Evolutionary conservation across 1,140 invertebrate genomes (phyloP), one percentile per base, ranked within the genome.

Genomic region (Leptinotarsa texana): DNA sequence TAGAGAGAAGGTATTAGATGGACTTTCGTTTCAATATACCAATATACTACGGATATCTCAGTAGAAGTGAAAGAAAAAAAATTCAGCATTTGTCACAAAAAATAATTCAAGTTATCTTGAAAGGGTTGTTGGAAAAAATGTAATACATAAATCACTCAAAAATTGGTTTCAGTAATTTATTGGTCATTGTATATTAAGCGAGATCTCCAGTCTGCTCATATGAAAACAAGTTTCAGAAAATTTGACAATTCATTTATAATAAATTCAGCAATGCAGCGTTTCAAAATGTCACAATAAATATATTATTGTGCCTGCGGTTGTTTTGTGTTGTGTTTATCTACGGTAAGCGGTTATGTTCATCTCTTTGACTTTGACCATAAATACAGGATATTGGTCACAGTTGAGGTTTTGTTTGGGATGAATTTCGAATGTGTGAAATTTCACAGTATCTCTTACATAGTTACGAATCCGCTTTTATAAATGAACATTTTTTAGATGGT

Each of bases 241-340:
- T 69, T 69, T 69, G 67, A 69, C 67, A 69, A 69, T 69, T 69
- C 67, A 69, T 69, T 69, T 69, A 69, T 69, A 69, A 69, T 69
- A 69, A 42, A 69, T 72, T 72, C 69, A 72, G 57, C 69, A 63
- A 72, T 47, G 57, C 27, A 27, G 24, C 69, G 27, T 72, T 27
- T 61, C 69, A 49, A 62, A 11, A 24, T 72, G 69, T 72, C 69
- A 72, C 57, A 72, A 72, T 72, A 72, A 72, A 72, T 72, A 72
- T 72, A 72, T 72, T 72, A 72, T 72, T 72, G 69, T 72, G 69
- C 57, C 69, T 33, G 63, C 61, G 27, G 51, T 72, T 72, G 69
- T 72, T 72, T 72, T 69, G 68, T 69, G 48, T 69, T 51, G 68
- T 69, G 47, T 69, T 69, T 69, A 72, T 72, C 69, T 72, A 33